Percentiles rank a stretch among this genome's conserved stretches.
Evolutionary conservation across 2,888 invertebrate species (phyloP).

Genomic region (Lathronympha strigana): DNA sequence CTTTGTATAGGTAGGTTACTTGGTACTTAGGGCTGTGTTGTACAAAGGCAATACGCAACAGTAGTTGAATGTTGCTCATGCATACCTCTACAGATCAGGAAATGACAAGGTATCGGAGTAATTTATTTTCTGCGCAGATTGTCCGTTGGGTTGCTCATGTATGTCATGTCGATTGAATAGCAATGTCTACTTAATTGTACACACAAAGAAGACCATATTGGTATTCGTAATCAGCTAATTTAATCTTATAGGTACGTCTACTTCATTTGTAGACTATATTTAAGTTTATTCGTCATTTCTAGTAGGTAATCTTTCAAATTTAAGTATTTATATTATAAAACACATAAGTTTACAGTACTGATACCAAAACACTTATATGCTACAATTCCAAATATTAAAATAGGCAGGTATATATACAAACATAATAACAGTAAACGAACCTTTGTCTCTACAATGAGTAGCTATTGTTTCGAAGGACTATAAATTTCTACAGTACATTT

Average conservation of each 20-base stretch:
- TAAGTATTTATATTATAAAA: too few relatives aligned
- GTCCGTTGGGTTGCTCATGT: too few relatives aligned
- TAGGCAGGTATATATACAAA: too few relatives aligned
- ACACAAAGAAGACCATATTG: conserved; percentile 17
- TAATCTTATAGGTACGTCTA: background rate
- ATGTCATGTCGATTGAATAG: conserved; percentile 33
- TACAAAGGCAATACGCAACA: conserved; percentile 40
- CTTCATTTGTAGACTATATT: background rate
- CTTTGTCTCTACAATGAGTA: too few relatives aligned
- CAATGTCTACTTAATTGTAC: conserved; percentile 22
- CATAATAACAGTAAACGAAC: too few relatives aligned
- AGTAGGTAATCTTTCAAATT: too few relatives aligned
- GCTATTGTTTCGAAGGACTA: too few relatives aligned
- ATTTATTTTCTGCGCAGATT: conserved; percentile 38
- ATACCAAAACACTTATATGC: too few relatives aligned
- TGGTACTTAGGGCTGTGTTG: background rate
- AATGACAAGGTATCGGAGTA: conserved; percentile 16
- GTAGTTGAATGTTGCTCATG: conserved; percentile 41
- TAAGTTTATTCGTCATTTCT: background rate
- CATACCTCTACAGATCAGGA: conserved; percentile 36
- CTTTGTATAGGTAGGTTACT: conserved; percentile 12
- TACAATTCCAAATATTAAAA: too few relatives aligned
- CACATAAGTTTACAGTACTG: too few relatives aligned
- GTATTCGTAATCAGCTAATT: conserved; percentile 14
- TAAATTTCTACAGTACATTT: too few relatives aligned